Evolutionary conservation across 2,113 vertebrate species (phyloP).

Genomic region (Gobiocypris rarus): DNA sequence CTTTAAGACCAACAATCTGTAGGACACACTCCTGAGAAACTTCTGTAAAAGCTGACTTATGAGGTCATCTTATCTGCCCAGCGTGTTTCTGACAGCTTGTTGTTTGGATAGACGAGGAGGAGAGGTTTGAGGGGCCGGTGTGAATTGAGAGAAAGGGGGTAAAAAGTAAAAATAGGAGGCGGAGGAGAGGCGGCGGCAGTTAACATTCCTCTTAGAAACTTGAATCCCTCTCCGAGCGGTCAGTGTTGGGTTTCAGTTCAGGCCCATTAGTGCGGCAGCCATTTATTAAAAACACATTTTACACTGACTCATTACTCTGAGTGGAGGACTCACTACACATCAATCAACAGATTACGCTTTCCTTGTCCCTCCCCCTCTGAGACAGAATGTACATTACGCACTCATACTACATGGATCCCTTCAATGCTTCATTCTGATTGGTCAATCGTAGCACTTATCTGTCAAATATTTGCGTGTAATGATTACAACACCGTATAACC

Average conservation of each 20-base stretch:
- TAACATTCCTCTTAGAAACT: slow-evolving; percentile 79
- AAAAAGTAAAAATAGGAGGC: slow-evolving; percentile 33
- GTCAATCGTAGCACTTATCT: not conserved
- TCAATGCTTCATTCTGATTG: not conserved
- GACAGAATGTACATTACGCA: slow-evolving; percentile 55
- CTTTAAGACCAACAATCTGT: not conserved
- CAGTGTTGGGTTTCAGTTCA: slow-evolving; percentile 77
- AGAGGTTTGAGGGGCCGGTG: not conserved
- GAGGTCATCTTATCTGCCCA: not conserved
- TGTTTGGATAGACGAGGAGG: slow-evolving; percentile 26
- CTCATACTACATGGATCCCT: not conserved
- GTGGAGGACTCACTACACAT: slow-evolving; percentile 62
- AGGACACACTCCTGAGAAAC: not conserved
- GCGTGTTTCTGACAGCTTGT: slow-evolving; percentile 33
- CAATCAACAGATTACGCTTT: slow-evolving; percentile 62
- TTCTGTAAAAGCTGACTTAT: not conserved
- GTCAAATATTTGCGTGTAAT: not conserved
- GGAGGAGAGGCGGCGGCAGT: slow-evolving; percentile 57
- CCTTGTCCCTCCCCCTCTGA: slow-evolving; percentile 46
- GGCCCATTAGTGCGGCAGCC: slow-evolving; percentile 72
- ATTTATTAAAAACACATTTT: slow-evolving; percentile 80
- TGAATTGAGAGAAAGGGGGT: slow-evolving; percentile 19
- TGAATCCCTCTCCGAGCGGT: slow-evolving; percentile 63
- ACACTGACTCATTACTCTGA: slow-evolving; percentile 59
- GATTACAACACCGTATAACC: not conserved